Conservation (phyloP, 2,888 invertebrate genomes). For the Diogma glabrata region DNA sequence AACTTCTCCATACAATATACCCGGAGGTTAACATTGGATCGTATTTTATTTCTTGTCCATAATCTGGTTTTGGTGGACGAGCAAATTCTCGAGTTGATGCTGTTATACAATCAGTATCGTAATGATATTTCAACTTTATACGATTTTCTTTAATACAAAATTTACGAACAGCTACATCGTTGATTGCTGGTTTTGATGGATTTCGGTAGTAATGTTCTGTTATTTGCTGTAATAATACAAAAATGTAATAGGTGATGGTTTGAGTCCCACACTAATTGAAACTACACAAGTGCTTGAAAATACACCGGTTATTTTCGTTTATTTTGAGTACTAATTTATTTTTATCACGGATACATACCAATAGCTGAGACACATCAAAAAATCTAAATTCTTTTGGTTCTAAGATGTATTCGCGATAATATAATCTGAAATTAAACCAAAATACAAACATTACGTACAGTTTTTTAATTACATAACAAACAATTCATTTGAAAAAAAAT, state of each 20-base stretch:
- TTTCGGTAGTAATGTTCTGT: constrained; percentile 52
- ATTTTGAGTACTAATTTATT: background rate
- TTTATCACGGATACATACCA: background rate
- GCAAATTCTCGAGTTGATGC: constrained; percentile 46
- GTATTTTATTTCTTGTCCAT: constrained; percentile 52
- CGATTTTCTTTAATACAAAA: constrained; percentile 48
- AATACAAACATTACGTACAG: constrained; percentile 12
- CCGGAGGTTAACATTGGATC: constrained; percentile 50
- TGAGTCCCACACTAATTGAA: too few species aligned
- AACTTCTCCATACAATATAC: constrained; percentile 52
- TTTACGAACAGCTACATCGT: constrained; percentile 52
- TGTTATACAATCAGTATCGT: constrained; percentile 30
- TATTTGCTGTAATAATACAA: constrained; percentile 42
- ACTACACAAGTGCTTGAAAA: too few species aligned
- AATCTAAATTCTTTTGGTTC: background rate
- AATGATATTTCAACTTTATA: constrained; percentile 34
- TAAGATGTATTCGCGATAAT: constrained; percentile 18
- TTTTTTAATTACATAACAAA: constrained; percentile 1
- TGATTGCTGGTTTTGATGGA: constrained; percentile 39
- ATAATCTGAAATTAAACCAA: constrained; percentile 17
- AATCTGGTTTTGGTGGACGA: constrained; percentile 59
- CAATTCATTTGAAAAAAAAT: too few species aligned
- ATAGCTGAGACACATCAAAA: background rate
- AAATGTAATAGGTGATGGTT: too few species aligned
- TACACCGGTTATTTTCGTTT: too few species aligned